Evolutionary conservation across 2,888 invertebrate genomes (phyloP), one percentile per base, ranked within the genome.

Genomic region (Plebejus anna): DNA sequence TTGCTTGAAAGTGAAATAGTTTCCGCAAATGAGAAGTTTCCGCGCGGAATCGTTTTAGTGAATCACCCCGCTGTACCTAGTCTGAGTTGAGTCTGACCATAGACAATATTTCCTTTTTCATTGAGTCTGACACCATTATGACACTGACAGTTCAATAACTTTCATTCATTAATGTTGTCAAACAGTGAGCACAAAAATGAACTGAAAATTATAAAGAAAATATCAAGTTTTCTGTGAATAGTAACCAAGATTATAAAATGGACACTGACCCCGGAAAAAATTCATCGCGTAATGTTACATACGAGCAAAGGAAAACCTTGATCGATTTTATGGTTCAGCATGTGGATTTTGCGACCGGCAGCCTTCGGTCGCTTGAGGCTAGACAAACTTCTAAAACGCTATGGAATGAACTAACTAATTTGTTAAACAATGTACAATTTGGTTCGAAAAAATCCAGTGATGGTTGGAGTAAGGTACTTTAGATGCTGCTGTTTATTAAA

Each of bases 321-420:
- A 82, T 91, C 66, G 90, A 90, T 77, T 91, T 90, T 78, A 90
- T 90, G 89, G 86, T 86, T 0, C 88, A 89, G 76, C 89, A 91
- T 77, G 83, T 84, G 2, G 88, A 90, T 59, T 87, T 91, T 55
- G 91, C 91, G 0, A 84, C 85, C 2, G 90, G 89, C 0, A 86
- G 82, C 36, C 81, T 87, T 4, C 84, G 89, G 0, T 84, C 88
- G 0, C 78, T 88, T 66, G 89, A 90, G 78, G 89, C 88, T 0
- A 83, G 90, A 5, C 86, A 88, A 75, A 84, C 84, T 2, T 89
- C 89, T 1, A 90, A 89, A 79, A 83, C 80, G 51, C 82, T 90
- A 1, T 90, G 91, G 90, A 82, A 79, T 4, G 88, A 91, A 36
- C 84, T 90, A 0, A 84, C 89, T 2, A 85, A 84, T 66, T 82